Evolutionary conservation across 2,113 vertebrate genomes (phyloP).

Genomic region (Oryzias celebensis): DNA sequence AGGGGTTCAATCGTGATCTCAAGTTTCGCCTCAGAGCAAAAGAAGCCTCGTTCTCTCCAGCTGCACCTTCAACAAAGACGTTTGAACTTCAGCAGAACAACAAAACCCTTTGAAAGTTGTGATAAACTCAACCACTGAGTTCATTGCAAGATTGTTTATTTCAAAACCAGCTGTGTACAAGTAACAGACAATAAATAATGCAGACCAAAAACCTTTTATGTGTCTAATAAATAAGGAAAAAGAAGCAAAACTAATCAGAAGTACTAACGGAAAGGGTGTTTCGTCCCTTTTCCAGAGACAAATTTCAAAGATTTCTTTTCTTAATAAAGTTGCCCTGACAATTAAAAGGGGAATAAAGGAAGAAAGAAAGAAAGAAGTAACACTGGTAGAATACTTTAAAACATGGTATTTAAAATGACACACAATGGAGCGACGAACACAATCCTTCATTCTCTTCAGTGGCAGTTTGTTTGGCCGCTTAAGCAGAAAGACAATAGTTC

Average conservation of each 20-base stretch:
- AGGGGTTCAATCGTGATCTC: too few relatives aligned
- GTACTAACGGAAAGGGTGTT: constrained; percentile 14
- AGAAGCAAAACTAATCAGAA: constrained; percentile 25
- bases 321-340: constrained; percentile 1
- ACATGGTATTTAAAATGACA: constrained; percentile 59
- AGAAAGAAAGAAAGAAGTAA: constrained; percentile 4
- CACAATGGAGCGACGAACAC: constrained; percentile 61
- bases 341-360: not conserved
- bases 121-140: too few relatives aligned
- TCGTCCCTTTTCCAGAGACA: constrained; percentile 24
- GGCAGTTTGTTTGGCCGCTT: constrained; percentile 61
- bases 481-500: constrained; percentile 61
- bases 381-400: constrained; percentile 45
- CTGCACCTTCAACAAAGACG: too few relatives aligned
- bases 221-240: constrained; percentile 43
- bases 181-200: constrained; percentile 77
- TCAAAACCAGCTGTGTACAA: constrained; percentile 75
- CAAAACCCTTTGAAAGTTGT: not conserved
- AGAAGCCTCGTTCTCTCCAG: too few relatives aligned
- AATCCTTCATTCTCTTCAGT: constrained; percentile 62
- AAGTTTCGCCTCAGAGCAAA: not conserved
- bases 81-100: not conserved
- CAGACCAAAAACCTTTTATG: constrained; percentile 44
- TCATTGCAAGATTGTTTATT: constrained; percentile 75
- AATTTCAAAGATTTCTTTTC: constrained; percentile 6